Percentiles rank a stretch among this genome's conserved stretches.
Conservation (phyloP, 2,113 vertebrate genomes). For the Mormyrus iriodes region DNA sequence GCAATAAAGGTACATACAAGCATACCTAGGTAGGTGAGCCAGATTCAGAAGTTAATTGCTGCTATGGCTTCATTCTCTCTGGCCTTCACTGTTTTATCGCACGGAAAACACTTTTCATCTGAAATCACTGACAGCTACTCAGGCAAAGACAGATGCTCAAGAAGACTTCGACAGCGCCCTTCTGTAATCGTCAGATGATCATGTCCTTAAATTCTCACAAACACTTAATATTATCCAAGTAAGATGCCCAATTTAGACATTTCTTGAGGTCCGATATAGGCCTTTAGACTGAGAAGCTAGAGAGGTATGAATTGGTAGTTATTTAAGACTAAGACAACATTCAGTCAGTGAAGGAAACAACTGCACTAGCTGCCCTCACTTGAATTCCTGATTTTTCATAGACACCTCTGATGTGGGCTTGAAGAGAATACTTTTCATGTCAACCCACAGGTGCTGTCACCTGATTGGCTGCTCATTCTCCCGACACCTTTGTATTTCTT, state of each 20-base stretch:
- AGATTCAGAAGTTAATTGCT: neutral
- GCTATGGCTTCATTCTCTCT: neutral
- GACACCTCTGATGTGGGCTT: neutral
- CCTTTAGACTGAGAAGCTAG: neutral
- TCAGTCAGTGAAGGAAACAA: neutral
- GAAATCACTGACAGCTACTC: neutral
- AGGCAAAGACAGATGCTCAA: neutral
- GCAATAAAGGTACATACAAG: neutral
- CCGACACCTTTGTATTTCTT: neutral
- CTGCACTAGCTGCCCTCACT: neutral
- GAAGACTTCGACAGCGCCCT: neutral
- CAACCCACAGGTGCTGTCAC: neutral
- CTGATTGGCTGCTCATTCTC: neutral
- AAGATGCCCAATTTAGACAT: neutral
- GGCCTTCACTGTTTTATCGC: neutral
- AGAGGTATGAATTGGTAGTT: neutral
- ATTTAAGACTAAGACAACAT: neutral
- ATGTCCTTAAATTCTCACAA: neutral
- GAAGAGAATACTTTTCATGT: neutral
- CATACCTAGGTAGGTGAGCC: neutral
- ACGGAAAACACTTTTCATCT: neutral
- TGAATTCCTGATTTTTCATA: neutral
- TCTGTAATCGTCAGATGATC: neutral
- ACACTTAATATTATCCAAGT: neutral
- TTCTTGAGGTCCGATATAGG: neutral